A percentile compares a stretch with the other conserved stretches of the same genome.
Evolutionary conservation across 2,888 invertebrate species (phyloP).

Genomic region (Noctua janthe): DNA sequence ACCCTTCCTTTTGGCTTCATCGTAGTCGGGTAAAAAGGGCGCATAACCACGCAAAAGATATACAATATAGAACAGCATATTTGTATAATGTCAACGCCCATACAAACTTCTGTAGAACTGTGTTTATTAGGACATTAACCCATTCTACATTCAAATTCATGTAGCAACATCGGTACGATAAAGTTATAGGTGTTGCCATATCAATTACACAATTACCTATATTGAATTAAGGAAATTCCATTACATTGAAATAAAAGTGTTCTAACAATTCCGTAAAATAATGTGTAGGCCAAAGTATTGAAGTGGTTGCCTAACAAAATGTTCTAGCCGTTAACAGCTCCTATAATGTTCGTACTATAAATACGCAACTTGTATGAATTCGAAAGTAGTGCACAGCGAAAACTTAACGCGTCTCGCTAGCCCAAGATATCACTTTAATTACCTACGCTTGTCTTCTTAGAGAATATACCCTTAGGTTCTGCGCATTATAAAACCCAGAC

Average conservation of each 20-base stretch:
- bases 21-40: no score
- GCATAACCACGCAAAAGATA: neutral
- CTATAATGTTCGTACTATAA: slow-evolving; percentile 42
- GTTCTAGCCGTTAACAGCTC: slow-evolving; percentile 32
- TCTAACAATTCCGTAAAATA: neutral
- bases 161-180: slow-evolving; percentile 36
- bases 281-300: slow-evolving; percentile 6
- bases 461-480: slow-evolving; percentile 9
- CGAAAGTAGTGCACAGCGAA: slow-evolving; percentile 54
- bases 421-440: slow-evolving; percentile 52
- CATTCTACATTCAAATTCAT: slow-evolving; percentile 49
- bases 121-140: slow-evolving; percentile 55
- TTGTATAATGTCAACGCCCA: slow-evolving; percentile 31
- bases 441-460: slow-evolving; percentile 9
- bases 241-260: neutral
- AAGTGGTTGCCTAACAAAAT: slow-evolving; percentile 23
- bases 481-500: neutral
- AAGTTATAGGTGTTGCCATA: slow-evolving; percentile 25
- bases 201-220: slow-evolving; percentile 11
- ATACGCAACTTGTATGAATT: slow-evolving; percentile 56
- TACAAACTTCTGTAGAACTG: slow-evolving; percentile 33
- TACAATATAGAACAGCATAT: slow-evolving; percentile 11
- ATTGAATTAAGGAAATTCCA: slow-evolving; percentile 20
- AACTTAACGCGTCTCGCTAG: slow-evolving; percentile 33
- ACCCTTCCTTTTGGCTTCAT: no score